Evolutionary conservation across 2,113 vertebrate species (phyloP).

Genomic region (Strix uralensis): DNA sequence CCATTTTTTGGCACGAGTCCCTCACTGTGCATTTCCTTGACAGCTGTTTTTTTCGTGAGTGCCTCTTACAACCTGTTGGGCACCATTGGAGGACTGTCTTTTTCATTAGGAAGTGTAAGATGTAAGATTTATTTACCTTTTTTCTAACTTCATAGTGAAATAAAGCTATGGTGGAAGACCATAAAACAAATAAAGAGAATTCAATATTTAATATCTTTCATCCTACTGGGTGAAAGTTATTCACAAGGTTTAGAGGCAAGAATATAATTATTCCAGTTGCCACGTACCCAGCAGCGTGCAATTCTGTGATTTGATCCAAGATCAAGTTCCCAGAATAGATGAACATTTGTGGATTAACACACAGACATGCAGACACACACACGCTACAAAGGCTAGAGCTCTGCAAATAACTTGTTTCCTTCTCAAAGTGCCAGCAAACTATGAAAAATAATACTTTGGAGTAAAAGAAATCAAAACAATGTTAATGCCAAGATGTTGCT

Average conservation of each 20-base stretch:
- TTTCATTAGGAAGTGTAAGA: background rate
- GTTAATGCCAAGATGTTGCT: background rate
- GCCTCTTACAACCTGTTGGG: background rate
- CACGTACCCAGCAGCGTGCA: fast-evolving
- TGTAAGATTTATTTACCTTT: background rate
- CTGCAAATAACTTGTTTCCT: background rate
- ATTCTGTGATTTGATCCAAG: background rate
- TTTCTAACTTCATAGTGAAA: background rate
- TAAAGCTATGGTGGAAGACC: background rate
- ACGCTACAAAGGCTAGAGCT: background rate
- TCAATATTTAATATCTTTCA: background rate
- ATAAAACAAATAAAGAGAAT: background rate
- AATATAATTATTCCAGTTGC: background rate
- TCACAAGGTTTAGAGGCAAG: background rate
- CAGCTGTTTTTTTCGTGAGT: background rate
- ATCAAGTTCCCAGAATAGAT: background rate
- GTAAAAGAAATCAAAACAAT: background rate
- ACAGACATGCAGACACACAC: background rate
- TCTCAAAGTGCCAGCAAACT: background rate
- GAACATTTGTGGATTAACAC: background rate
- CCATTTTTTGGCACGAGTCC: background rate
- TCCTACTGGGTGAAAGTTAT: background rate
- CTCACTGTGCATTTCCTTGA: background rate
- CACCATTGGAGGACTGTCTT: background rate
- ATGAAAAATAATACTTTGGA: background rate